Evolutionary conservation across 2,797 vertebrate species (phyloP).

Genomic region (Jordanella pulchra): DNA sequence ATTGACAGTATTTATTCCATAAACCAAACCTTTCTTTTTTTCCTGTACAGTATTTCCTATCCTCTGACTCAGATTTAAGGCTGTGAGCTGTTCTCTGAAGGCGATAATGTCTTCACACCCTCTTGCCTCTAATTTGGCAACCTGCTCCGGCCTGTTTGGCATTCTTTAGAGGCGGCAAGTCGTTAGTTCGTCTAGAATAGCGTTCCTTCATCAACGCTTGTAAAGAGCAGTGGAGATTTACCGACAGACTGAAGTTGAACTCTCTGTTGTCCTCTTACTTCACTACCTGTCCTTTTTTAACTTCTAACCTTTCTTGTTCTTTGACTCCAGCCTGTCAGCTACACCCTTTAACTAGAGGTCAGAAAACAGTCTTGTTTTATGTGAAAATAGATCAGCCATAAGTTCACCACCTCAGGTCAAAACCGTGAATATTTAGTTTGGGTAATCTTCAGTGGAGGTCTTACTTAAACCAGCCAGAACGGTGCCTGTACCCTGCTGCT

Average conservation of each 20-base stretch:
- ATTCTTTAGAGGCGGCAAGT: slow-evolving; percentile 37
- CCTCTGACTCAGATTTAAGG: slow-evolving; percentile 51
- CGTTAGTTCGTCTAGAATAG: slow-evolving; percentile 34
- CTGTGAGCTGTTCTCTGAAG: slow-evolving; percentile 51
- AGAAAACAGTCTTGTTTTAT: slow-evolving; percentile 46
- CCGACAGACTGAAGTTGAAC: slow-evolving; percentile 36
- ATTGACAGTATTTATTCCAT: slow-evolving; percentile 65
- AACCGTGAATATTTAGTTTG: slow-evolving; percentile 33
- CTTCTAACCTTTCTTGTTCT: slow-evolving; percentile 22
- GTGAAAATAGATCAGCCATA: slow-evolving; percentile 66
- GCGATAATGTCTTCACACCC: slow-evolving; percentile 39
- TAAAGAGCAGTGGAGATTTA: slow-evolving; percentile 59
- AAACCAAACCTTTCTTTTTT: slow-evolving; percentile 14
- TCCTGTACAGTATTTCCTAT: slow-evolving; percentile 51
- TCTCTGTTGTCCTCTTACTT: slow-evolving; percentile 32
- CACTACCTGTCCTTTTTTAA: slow-evolving; percentile 12
- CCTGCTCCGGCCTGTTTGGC: slow-evolving; percentile 36
- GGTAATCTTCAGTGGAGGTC: slow-evolving; percentile 38
- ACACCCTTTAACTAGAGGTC: slow-evolving; percentile 55
- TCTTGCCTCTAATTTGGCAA: slow-evolving; percentile 64
- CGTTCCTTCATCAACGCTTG: slow-evolving; percentile 45
- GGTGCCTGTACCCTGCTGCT: slow-evolving; percentile 48
- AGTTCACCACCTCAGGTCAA: slow-evolving; percentile 67
- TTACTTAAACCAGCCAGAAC: slow-evolving; percentile 57
- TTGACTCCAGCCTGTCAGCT: slow-evolving; percentile 31